Conservation (phyloP, 2,113 vertebrate genomes). For the cattle (Bos taurus) region ARS-UCD2.0 NC_037332.1:7175001-7175500, state of each 20-base stretch:
- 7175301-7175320: not conserved
- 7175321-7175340: not conserved
- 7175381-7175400: not conserved
- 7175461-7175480: not conserved
- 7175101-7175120: not conserved
- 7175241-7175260: not conserved
- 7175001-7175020: not conserved
- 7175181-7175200: not conserved
- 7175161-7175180: not conserved
- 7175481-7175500: not conserved
- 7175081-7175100: not conserved
- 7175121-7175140: not conserved
- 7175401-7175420: not conserved
- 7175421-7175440: not conserved
- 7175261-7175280: not conserved
- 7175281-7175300: not conserved
- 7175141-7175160: not conserved
- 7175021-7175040: not conserved
- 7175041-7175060: not conserved
- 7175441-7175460: not conserved
- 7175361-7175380: not conserved
- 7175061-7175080: not conserved
- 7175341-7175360: not conserved
- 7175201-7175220: not conserved
- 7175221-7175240: not conserved